Percentiles rank a stretch among this genome's conserved stretches.
Evolutionary conservation across 2,888 invertebrate species (phyloP).

Genomic region (Seladonia tumulorum): DNA sequence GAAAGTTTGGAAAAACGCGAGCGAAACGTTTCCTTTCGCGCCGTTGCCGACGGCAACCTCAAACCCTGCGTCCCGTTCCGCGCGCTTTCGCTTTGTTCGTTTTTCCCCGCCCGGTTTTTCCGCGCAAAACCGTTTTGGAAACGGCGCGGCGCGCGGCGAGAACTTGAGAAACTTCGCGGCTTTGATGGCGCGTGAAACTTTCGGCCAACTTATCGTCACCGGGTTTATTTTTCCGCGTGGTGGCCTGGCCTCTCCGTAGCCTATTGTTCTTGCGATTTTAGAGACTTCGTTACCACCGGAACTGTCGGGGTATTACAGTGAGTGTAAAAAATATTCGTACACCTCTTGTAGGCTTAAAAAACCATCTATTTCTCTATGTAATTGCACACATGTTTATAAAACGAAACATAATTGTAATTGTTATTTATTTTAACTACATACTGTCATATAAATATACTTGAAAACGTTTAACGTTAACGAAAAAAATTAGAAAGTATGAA

Average conservation of each 20-base stretch:
- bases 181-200: constrained; percentile 14
- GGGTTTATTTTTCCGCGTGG: background rate
- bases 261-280: background rate
- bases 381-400: no score
- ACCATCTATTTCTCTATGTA: no score
- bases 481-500: no score
- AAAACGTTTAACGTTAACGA: no score
- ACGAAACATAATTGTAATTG: no score
- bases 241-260: no score
- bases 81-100: constrained; percentile 8
- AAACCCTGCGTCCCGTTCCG: constrained; percentile 13
- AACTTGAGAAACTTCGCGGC: constrained; percentile 27
- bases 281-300: background rate
- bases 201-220: background rate
- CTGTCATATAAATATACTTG: no score
- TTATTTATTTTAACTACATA: no score
- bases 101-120: background rate
- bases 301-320: no score
- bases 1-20: constrained; percentile 16
- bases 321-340: no score
- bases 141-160: constrained; percentile 9
- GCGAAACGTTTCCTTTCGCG: constrained; percentile 23
- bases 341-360: no score
- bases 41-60: constrained; percentile 24
- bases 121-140: constrained; percentile 22